These are phyloP conservation scores for Caenorhabditis inopinata DNA, from an alignment of 1,140 invertebrate species.

Conservation along the genomic window DNA sequence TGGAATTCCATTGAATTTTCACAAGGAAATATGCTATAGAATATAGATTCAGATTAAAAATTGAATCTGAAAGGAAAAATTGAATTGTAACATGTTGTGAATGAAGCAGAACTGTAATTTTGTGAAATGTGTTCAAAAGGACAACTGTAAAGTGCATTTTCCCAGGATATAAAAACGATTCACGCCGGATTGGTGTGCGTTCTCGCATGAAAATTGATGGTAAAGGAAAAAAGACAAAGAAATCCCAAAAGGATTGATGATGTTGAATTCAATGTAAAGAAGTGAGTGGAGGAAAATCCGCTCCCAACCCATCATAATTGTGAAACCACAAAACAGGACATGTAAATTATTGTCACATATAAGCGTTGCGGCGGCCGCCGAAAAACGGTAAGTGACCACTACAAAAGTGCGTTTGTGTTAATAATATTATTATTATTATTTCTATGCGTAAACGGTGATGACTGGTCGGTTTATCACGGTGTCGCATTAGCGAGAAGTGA, in stretches of 20 bases:
- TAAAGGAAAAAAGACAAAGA: neutral
- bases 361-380: neutral
- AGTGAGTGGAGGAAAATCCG: neutral
- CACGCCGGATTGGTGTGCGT: neutral
- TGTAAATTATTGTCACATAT: constrained; percentile 32
- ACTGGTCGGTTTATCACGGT: constrained; percentile 22
- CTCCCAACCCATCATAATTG: neutral
- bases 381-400: constrained; percentile 24
- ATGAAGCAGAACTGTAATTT: too few relatives aligned
- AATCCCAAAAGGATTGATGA: neutral
- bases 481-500: constrained; percentile 1
- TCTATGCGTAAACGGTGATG: constrained; percentile 7
- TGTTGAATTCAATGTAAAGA: constrained; percentile 22
- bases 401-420: constrained; percentile 32
- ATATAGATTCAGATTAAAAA: too few relatives aligned
- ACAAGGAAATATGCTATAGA: too few relatives aligned
- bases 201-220: constrained; percentile 10
- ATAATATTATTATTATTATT: constrained; percentile 15
- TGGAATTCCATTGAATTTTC: too few relatives aligned
- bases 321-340: constrained; percentile 26
- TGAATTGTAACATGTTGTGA: too few relatives aligned
- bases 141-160: neutral
- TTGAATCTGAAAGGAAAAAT: too few relatives aligned
- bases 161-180: neutral
- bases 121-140: too few relatives aligned